Percentiles rank a stretch among this genome's conserved stretches.
phyloP scores from a whole-genome alignment of 2,113 vertebrate species.

The Sinosuthora webbiana region DNA sequence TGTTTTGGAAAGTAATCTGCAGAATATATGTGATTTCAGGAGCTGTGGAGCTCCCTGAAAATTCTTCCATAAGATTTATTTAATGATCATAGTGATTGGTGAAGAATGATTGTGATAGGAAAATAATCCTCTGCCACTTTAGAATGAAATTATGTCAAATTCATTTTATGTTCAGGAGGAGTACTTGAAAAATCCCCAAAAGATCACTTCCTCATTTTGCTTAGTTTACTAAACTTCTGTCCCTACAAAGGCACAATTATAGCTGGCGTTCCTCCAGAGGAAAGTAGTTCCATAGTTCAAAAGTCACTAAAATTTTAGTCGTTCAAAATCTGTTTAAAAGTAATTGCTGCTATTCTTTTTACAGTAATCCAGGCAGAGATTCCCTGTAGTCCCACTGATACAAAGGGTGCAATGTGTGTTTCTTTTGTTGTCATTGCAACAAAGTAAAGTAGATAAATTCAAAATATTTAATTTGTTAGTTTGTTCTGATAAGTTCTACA shows the following conservation, averaged over 20 bases:
- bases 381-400: background rate
- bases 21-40: background rate
- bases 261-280: background rate
- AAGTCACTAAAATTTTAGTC: background rate
- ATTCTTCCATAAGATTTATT: background rate
- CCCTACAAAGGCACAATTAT: background rate
- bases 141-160: background rate
- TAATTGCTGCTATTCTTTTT: background rate
- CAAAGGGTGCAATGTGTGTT: background rate
- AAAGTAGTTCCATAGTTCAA: background rate
- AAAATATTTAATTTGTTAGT: background rate
- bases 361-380: background rate
- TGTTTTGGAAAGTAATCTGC: background rate
- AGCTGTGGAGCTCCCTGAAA: background rate
- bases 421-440: background rate
- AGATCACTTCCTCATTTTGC: background rate
- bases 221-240: background rate
- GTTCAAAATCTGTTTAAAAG: background rate
- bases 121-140: background rate
- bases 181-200: background rate
- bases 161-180: background rate
- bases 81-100: background rate
- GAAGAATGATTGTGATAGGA: background rate
- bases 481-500: background rate
- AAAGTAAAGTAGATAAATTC: background rate